A percentile compares a stretch with the other conserved stretches of the same genome.
phyloP scores from a whole-genome alignment of 1,140 invertebrate species.

The Eufriesea mexicana region DNA sequence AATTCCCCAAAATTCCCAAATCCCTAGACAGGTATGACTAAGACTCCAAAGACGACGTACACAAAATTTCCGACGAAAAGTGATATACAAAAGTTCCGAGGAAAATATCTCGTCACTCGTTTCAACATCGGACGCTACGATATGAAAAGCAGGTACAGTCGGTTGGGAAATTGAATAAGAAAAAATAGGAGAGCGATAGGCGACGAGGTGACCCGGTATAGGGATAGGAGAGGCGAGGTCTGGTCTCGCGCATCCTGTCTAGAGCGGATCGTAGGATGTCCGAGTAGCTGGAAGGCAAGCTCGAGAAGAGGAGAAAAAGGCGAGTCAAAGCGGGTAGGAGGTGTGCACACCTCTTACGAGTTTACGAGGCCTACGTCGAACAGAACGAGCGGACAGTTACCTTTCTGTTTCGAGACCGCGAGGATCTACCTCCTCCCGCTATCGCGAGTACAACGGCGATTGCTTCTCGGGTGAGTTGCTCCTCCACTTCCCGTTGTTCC shows the following conservation, averaged over 20 bases:
- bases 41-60: too few species aligned
- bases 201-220: too few species aligned
- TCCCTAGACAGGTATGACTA: too few species aligned
- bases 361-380: slow-evolving; percentile 73
- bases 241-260: neutral
- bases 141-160: too few species aligned
- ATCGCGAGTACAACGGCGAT: slow-evolving; percentile 26
- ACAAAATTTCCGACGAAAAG: too few species aligned
- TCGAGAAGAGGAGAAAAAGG: slow-evolving; percentile 66
- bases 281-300: neutral
- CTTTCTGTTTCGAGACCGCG: slow-evolving; percentile 78
- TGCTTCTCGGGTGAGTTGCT: slow-evolving; percentile 51
- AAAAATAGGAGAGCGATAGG: neutral
- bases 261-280: slow-evolving; percentile 23
- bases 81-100: too few species aligned
- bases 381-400: slow-evolving; percentile 75
- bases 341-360: slow-evolving; percentile 69
- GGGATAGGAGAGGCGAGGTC: neutral
- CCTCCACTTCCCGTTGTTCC: neutral
- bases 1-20: too few species aligned
- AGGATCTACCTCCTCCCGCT: slow-evolving; percentile 71
- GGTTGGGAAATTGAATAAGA: neutral
- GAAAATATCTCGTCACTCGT: too few species aligned
- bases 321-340: slow-evolving; percentile 72
- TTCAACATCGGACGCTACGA: too few species aligned